Base-by-base conservation (phyloP, 2,797 vertebrate genomes). In the Bradypodion ventrale region DNA sequence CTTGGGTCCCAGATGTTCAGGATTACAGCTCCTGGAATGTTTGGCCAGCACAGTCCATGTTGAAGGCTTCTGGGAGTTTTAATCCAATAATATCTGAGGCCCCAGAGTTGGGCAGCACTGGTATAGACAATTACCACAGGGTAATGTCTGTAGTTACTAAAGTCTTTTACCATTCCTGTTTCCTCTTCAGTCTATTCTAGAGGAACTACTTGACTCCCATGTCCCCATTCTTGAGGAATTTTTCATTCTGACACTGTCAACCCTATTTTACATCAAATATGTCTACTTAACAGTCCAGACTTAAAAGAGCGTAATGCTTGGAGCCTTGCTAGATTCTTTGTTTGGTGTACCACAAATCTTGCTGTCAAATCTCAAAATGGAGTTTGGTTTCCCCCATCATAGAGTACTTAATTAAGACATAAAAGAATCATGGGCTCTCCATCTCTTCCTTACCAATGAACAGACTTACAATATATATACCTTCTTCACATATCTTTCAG, bases 121-220 rank as follows among this genome's bases (percentile, higher is more conserved):
- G n/a, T n/a, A n/a, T 63, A 82, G 84, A 82, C 85, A 86, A 8
- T 19, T 46, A 89, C 90, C 84, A 80, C 83, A 76, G 87, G 78
- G 69, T 1, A 62, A 25, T 27, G 21, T 40, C 42, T n/a, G 40
- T 49, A 40, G 62, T 69, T 75, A 72, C 35, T n/a, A n/a, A 56
- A 80, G 1, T 86, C 83, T 87, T 85, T 83, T 84, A 84, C 87
- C 88, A 83, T 78, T 75, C 42, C 82, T 2, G 4, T 66, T 5
- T 84, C 88, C 59, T 87, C 63, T n/a, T n/a, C 0, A 42, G 40
- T 42, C 74, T n/a, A n/a, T n/a, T n/a, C n/a, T 78, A 19, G 5
- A 63, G 82, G 82, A 60, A 8, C 63, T 72, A 65, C 4, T 10
- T 1, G 82, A 75, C 40, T 37, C 6, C 68, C 25, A 15, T 29